Percentiles rank a stretch among this genome's conserved stretches.
Conservation (phyloP, 2,113 vertebrate species). For the Bufo bufo region DNA sequence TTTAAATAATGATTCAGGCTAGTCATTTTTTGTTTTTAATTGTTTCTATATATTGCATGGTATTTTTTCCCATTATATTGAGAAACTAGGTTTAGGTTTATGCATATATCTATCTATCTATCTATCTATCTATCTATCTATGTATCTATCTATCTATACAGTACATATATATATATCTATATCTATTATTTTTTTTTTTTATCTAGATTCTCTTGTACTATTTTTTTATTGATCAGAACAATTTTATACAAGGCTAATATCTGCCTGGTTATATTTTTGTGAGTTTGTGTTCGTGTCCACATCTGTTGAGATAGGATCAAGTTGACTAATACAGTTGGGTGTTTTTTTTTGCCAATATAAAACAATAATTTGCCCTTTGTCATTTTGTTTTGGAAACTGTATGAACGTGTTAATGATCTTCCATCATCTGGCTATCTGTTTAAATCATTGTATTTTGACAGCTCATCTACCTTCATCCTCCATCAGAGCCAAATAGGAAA, state of each 20-base stretch:
- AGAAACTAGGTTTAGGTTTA: neutral
- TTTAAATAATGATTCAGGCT: conserved; percentile 48
- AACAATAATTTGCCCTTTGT: conserved; percentile 37
- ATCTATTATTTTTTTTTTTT: too few relatives aligned
- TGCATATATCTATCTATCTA: neutral
- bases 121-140: too few relatives aligned
- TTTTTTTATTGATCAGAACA: too few relatives aligned
- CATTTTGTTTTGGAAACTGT: conserved; percentile 64
- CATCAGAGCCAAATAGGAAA: conserved; percentile 79
- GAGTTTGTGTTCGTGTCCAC: neutral
- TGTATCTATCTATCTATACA: too few relatives aligned
- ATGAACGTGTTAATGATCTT: conserved; percentile 77
- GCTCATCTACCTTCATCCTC: conserved; percentile 74
- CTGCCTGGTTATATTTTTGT: neutral
- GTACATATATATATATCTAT: neutral
- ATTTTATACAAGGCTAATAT: too few relatives aligned
- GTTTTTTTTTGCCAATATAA: neutral
- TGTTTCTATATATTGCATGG: neutral
- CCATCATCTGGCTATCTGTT: conserved; percentile 77
- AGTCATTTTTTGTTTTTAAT: conserved; percentile 45
- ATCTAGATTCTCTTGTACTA: too few relatives aligned
- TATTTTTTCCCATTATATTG: neutral
- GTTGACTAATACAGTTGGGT: neutral
- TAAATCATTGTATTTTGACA: conserved; percentile 83
- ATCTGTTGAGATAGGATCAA: neutral